Evolutionary conservation across 1,140 invertebrate genomes (phyloP).

Genomic region (Heliconius melpomene): DNA sequence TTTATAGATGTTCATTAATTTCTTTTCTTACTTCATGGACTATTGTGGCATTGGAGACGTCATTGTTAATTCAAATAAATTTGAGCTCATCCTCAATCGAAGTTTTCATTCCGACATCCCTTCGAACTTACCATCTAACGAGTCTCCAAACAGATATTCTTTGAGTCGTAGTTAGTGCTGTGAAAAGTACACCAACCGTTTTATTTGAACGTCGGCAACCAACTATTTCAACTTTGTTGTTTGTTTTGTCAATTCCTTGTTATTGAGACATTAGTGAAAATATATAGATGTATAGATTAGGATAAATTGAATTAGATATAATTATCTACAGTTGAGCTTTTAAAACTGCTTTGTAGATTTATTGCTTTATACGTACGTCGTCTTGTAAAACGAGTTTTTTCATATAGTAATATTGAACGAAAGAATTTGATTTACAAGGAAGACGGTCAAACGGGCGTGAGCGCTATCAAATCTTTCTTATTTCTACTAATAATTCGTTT

Average conservation of each 20-base stretch:
- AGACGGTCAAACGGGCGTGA: slow-evolving; percentile 48
- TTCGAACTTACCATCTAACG: slow-evolving; percentile 45
- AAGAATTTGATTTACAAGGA: slow-evolving; percentile 59
- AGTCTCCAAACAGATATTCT: slow-evolving; percentile 55
- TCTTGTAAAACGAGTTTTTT: slow-evolving; percentile 66
- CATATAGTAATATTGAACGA: slow-evolving; percentile 37
- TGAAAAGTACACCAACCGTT: not conserved
- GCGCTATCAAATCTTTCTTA: slow-evolving; percentile 55
- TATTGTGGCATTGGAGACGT: slow-evolving; percentile 80
- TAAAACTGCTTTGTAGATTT: slow-evolving; percentile 71
- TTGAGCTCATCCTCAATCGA: slow-evolving; percentile 79
- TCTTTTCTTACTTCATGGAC: slow-evolving; percentile 79
- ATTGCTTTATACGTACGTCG: slow-evolving; percentile 57
- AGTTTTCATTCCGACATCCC: slow-evolving; percentile 75
- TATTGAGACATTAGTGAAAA: slow-evolving; percentile 55
- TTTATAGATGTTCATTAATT: slow-evolving; percentile 81
- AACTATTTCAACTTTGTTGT: slow-evolving; percentile 19
- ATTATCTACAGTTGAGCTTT: slow-evolving; percentile 69
- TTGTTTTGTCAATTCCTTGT: slow-evolving; percentile 52
- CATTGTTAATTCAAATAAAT: slow-evolving; percentile 81
- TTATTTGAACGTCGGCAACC: slow-evolving; percentile 7
- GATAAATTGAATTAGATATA: slow-evolving; percentile 70
- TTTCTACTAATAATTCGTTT: slow-evolving; percentile 63
- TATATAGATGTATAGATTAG: slow-evolving; percentile 70
- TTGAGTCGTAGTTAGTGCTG: not conserved